Evolutionary conservation across 2,888 invertebrate genomes (phyloP).

Genomic region (Macropis europaea): DNA sequence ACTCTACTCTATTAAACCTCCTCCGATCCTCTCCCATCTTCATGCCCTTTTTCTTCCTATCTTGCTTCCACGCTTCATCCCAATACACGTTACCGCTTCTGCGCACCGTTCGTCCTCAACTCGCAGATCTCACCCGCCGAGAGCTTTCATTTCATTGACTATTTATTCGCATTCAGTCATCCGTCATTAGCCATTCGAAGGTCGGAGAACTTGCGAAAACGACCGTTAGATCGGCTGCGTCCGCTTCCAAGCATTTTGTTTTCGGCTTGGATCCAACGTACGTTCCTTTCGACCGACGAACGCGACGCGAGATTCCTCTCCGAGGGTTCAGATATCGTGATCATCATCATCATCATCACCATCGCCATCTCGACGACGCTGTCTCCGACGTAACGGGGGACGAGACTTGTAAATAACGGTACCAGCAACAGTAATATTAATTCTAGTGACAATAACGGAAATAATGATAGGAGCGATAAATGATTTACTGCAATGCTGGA

Average conservation of each 20-base stretch:
- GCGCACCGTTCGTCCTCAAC: not conserved
- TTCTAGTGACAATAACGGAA: not conserved
- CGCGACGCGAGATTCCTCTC: not conserved
- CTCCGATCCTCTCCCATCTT: not conserved
- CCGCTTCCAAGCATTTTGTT: too few relatives aligned
- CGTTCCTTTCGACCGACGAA: not conserved
- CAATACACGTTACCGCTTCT: not conserved
- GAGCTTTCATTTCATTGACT: conserved; percentile 55
- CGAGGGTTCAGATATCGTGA: not conserved
- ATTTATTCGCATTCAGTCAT: conserved; percentile 58
- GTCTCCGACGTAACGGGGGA: conserved; percentile 13
- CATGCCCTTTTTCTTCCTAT: not conserved
- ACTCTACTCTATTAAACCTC: not conserved
- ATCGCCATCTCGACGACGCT: too few relatives aligned
- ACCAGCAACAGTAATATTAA: not conserved
- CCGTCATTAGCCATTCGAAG: conserved; percentile 30
- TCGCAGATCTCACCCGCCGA: not conserved
- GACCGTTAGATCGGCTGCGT: conserved; percentile 3
- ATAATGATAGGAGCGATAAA: not conserved
- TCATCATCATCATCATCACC: too few relatives aligned
- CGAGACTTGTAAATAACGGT: conserved; percentile 25
- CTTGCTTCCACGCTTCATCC: not conserved
- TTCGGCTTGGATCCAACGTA: too few relatives aligned
- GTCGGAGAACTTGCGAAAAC: not conserved
- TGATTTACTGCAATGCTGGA: not conserved